A percentile compares a stretch with the other conserved stretches of the same genome.
These are phyloP conservation scores for Ericerus pela DNA, from an alignment of 1,140 invertebrate species.

Conservation along the genomic window DNA sequence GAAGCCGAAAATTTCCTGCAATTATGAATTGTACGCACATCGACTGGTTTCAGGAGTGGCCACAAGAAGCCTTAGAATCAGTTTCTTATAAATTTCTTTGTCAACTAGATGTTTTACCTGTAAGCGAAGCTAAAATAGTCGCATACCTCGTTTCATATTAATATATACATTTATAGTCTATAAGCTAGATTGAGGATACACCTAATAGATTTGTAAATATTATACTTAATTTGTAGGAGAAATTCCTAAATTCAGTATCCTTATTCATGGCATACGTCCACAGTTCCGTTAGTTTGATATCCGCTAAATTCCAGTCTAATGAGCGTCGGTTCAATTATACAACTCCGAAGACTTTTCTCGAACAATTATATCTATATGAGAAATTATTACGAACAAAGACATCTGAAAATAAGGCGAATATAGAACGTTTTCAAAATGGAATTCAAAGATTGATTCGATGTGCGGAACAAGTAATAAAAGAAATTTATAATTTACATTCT, in stretches of 20 bases:
- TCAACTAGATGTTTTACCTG: conserved; percentile 53
- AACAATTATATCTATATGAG: conserved; percentile 75
- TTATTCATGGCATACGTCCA: conserved; percentile 85
- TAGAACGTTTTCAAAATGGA: conserved; percentile 70
- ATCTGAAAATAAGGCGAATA: conserved; percentile 57
- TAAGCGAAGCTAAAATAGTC: too few species aligned
- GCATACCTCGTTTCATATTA: too few species aligned
- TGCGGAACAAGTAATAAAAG: conserved; percentile 49
- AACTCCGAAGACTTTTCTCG: conserved; percentile 90
- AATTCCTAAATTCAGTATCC: conserved; percentile 49
- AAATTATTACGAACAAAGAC: conserved; percentile 67
- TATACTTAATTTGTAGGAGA: conserved; percentile 29
- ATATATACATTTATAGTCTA: too few species aligned
- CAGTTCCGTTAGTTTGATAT: conserved; percentile 72
- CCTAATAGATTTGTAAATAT: too few species aligned
- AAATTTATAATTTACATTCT: neutral
- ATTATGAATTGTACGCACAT: conserved; percentile 86
- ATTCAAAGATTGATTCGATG: conserved; percentile 71
- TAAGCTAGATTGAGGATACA: too few species aligned
- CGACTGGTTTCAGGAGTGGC: conserved; percentile 96
- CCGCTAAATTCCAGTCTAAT: conserved; percentile 61
- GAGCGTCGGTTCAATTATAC: conserved; percentile 91
- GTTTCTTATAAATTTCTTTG: conserved; percentile 70
- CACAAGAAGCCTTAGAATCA: conserved; percentile 72
- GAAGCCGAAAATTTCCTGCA: conserved; percentile 83